Percentiles rank a stretch among this genome's conserved stretches.
These are phyloP conservation scores for Psettodes erumei DNA, from an alignment of 2,113 vertebrate genomes.

Conservation along the genomic window DNA sequence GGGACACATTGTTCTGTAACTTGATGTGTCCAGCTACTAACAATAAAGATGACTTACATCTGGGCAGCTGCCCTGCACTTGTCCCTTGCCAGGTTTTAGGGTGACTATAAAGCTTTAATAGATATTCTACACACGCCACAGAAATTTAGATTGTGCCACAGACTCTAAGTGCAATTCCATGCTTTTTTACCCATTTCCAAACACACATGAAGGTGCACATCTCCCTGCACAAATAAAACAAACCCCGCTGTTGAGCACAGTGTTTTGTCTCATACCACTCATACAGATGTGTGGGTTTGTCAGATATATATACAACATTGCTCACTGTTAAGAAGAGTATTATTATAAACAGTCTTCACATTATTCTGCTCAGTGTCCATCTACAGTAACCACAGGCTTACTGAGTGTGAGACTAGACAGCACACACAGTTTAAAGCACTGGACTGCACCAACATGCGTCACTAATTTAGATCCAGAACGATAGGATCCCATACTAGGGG, in stretches of 20 bases:
- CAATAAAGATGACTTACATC: conserved; percentile 35
- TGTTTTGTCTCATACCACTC: not conserved
- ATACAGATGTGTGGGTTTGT: not conserved
- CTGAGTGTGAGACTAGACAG: conserved; percentile 25
- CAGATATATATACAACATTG: conserved; percentile 2
- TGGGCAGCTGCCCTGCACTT: conserved; percentile 13
- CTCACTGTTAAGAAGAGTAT: not conserved
- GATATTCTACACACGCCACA: conserved; percentile 2
- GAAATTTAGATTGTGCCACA: not conserved
- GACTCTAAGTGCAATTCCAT: not conserved
- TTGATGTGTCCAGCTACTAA: not conserved
- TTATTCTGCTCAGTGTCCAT: not conserved
- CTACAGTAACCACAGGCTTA: not conserved
- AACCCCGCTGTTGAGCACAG: not conserved
- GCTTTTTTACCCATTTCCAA: not conserved
- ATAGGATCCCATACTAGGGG: conserved; percentile 31
- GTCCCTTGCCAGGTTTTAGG: conserved; percentile 22
- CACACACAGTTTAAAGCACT: conserved; percentile 14
- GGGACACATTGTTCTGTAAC: not conserved
- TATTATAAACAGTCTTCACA: not conserved
- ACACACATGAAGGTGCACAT: not conserved
- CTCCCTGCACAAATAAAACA: not conserved
- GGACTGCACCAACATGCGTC: conserved; percentile 11
- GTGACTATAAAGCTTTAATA: conserved; percentile 9
- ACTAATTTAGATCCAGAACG: conserved; percentile 40